Conservation (phyloP, 30 jellyfish, hydroid and myxozoan genomes). For the Chironex yamaguchii region DNA sequence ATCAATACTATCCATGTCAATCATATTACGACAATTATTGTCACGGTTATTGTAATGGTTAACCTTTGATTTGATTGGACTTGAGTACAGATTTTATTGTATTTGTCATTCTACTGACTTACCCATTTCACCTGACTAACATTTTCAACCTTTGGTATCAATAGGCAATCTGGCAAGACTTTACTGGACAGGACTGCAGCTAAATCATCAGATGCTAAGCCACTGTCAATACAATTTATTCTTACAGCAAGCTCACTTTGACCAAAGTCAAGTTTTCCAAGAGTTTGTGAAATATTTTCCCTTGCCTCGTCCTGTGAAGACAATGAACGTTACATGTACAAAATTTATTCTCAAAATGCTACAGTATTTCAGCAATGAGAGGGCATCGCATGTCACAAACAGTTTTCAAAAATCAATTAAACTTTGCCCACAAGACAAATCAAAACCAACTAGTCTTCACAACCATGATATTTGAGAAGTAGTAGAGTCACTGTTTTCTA, state of each 20-base stretch:
- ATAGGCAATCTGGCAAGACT: conserved; percentile 70
- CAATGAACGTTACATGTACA: no score
- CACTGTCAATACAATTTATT: conserved; percentile 89
- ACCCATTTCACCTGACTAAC: conserved; percentile 86
- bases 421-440: not conserved
- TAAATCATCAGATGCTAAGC: conserved; percentile 75
- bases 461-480: no score
- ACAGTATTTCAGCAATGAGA: not conserved
- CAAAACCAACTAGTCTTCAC: not conserved
- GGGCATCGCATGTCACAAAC: not conserved
- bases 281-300: conserved; percentile 30
- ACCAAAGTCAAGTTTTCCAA: conserved; percentile 50
- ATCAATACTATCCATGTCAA: no score
- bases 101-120: no score
- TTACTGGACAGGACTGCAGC: conserved; percentile 63
- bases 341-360: no score
- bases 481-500: no score
- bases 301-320: conserved; percentile 82
- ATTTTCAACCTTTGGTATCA: conserved; percentile 85
- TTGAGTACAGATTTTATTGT: no score
- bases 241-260: conserved; percentile 86
- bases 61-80: no score
- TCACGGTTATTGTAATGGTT: no score
- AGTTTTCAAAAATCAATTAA: not conserved
- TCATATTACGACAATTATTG: no score